Percentiles rank a stretch among this genome's conserved stretches.
phyloP scores from a whole-genome alignment of 2,888 invertebrate genomes.

The Drosophila pseudotakahashii region DNA sequence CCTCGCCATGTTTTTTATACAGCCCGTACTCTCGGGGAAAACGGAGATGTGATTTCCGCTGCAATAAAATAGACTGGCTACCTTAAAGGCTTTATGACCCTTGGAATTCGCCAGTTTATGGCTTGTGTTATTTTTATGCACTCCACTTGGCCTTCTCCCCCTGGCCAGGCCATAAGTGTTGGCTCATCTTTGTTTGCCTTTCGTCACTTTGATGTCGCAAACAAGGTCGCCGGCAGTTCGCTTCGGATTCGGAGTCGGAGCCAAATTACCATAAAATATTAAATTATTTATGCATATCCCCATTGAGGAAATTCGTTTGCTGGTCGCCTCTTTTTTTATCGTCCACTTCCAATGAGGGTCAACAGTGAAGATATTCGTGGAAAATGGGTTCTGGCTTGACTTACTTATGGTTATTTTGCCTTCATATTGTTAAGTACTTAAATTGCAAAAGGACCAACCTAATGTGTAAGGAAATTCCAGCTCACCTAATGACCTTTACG shows the following conservation, averaged over 20 bases:
- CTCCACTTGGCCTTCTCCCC: constrained; percentile 29
- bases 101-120: constrained; percentile 72
- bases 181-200: constrained; percentile 42
- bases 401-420: constrained; percentile 9
- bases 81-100: constrained; percentile 73
- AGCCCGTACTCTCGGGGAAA: constrained; percentile 17
- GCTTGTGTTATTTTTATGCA: constrained; percentile 61
- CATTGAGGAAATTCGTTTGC: constrained; percentile 31
- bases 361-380: not conserved
- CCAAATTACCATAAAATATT: constrained; percentile 71
- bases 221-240: constrained; percentile 26
- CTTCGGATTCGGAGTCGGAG: constrained; percentile 10
- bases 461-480: not conserved
- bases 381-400: constrained; percentile 19
- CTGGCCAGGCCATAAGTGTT: constrained; percentile 44
- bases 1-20: constrained; percentile 33
- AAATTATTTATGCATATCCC: constrained; percentile 68
- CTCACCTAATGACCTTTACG: too few species aligned
- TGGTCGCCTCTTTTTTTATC: constrained; percentile 26
- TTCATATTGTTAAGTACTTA: constrained; percentile 26
- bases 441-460: not conserved
- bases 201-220: constrained; percentile 40
- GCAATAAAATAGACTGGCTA: constrained; percentile 73
- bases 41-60: constrained; percentile 70
- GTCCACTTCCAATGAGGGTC: constrained; percentile 12